Conservation (phyloP, 2,888 invertebrate species). For the Flexamia atlantica region DNA sequence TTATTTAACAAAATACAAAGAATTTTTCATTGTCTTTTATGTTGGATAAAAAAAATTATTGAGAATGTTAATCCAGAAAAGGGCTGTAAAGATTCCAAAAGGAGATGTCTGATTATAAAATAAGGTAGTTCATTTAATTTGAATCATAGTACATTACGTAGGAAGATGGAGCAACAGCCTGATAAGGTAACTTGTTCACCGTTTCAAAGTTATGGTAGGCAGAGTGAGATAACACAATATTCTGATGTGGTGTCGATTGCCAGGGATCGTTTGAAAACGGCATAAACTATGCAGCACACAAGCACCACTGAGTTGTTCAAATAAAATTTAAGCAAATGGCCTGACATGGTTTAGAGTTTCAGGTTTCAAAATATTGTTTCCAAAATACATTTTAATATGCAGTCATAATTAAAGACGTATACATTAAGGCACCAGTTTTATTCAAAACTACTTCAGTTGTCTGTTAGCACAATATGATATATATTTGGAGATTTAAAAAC, state of each 20-base stretch:
- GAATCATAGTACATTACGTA: background rate
- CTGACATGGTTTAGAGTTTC: no score
- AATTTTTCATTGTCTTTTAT: no score
- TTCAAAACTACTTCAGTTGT: no score
- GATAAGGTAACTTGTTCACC: background rate
- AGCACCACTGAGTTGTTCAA: background rate
- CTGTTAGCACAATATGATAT: no score
- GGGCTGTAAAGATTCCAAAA: background rate
- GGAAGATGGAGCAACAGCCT: background rate
- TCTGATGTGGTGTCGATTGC: slow-evolving; percentile 15
- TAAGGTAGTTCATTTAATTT: slow-evolving; percentile 46
- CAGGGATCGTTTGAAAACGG: background rate
- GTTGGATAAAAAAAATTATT: background rate
- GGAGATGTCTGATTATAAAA: slow-evolving; percentile 37
- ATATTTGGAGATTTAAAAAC: no score
- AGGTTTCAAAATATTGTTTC: no score
- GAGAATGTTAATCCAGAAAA: slow-evolving; percentile 37
- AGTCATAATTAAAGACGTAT: no score
- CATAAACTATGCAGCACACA: background rate
- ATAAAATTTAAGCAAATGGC: no score
- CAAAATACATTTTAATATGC: no score
- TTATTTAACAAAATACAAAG: no score
- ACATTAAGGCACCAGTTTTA: no score
- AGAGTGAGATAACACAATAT: slow-evolving; percentile 3
- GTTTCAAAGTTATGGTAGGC: slow-evolving; percentile 8